Base-by-base conservation (phyloP, 2,888 invertebrate species). In the Theodoxus fluviatilis region DNA sequence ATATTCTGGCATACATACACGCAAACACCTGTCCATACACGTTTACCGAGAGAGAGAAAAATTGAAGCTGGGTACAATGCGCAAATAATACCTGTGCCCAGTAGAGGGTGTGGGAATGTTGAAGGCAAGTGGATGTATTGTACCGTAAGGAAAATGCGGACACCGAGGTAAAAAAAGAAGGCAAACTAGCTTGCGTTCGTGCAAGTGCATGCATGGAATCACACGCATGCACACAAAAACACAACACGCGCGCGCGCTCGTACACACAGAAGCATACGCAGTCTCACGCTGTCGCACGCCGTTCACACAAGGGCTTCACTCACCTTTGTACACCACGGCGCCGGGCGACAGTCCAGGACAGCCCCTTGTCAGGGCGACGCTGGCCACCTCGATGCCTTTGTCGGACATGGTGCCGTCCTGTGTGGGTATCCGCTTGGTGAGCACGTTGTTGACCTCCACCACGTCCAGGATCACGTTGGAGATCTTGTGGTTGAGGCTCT, bases 391-490 rank as follows among this genome's bases (percentile, higher is more conserved):
- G 28, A 83, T 80, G 38, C 75, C 73, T 69, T 81, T 82, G 28
- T 63, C 63, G 47, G 25, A 35, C 28, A 40, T 28, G 9, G 18
- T 9, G 38, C 72, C 73, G 33, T 77, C 74, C 18, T 33, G n/a
- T 2, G 72, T 71, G 1, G 80, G 74, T 12, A 77, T 72, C 65
- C 79, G 80, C 68, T 81, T 78, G 12, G 79, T 76, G 12, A 83
- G 71, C 40, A 81, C 78, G 65, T 81, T 80, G 73, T 80, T 83
- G 12, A 85, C 81, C 74, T 85, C 85, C 4, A 80, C 81, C 38
- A 85, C 81, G 67, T 85, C 83, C 67, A 85, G 74, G 76, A 85
- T 81, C 22, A 85, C 80, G 64, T 80, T 80, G 33, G 82, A 80
- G 65, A 85, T 72, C 74, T 85, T 85, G 68, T 81, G 78, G 73